Evolutionary conservation across 2,797 vertebrate genomes (phyloP).

Genomic region (Diglossa cyanea): DNA sequence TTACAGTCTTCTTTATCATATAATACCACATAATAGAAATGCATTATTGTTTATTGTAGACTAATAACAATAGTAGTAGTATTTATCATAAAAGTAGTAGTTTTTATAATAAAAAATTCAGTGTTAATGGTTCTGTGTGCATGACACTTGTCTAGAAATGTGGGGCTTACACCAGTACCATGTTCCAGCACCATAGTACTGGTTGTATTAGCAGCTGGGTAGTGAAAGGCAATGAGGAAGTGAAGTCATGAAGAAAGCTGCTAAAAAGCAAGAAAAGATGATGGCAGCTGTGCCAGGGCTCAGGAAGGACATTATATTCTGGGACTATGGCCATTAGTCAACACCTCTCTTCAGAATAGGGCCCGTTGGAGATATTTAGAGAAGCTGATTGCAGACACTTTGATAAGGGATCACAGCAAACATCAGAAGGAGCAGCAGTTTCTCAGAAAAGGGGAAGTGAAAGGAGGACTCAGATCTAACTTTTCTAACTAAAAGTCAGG

Average conservation of each 20-base stretch:
- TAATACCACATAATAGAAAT: not conserved
- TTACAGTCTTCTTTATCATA: not conserved
- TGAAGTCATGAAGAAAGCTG: not conserved
- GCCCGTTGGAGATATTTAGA: not conserved
- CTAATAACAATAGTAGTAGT: not conserved
- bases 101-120: not conserved
- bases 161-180: not conserved
- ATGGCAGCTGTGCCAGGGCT: not conserved
- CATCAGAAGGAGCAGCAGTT: not conserved
- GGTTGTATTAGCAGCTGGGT: not conserved
- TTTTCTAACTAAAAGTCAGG: not conserved
- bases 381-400: not conserved
- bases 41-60: not conserved
- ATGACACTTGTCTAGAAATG: not conserved
- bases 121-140: not conserved
- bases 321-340: not conserved
- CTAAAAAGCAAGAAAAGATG: not conserved
- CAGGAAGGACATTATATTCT: not conserved
- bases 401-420: not conserved
- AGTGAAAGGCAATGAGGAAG: not conserved
- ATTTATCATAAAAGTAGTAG: not conserved
- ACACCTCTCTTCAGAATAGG: not conserved
- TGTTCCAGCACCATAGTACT: accelerated
- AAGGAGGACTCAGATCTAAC: not conserved
- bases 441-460: not conserved